Percentiles rank a stretch among this genome's conserved stretches.
These are phyloP conservation scores for silkworm (Bombyx mori) DNA, from an alignment of 1,140 invertebrate species.

Conservation along the genomic window ASM3026992v2 NC_085132.1:11140501-11141000, in stretches of 20 bases:
- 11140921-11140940: constrained; percentile 83
- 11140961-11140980: constrained; percentile 87
- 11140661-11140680: no score
- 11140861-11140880: constrained; percentile 74
- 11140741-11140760: constrained; percentile 28
- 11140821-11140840: constrained; percentile 73
- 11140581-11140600: constrained; percentile 15
- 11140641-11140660: no score
- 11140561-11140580: constrained; percentile 3
- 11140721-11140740: no score
- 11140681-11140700: no score
- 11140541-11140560: no score
- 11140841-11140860: constrained; percentile 72
- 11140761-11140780: no score
- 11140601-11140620: constrained; percentile 24
- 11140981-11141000: constrained; percentile 73
- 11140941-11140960: constrained; percentile 87
- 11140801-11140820: constrained; percentile 58
- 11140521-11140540: no score
- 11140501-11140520: constrained; percentile 19
- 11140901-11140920: constrained; percentile 76
- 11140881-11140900: constrained; percentile 71
- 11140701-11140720: constrained; percentile 17
- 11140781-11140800: background rate
- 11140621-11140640: background rate